These are phyloP conservation scores for Cheirogaleus medius DNA, from an alignment of 2,113 vertebrate genomes.

Conservation along the genomic window DNA sequence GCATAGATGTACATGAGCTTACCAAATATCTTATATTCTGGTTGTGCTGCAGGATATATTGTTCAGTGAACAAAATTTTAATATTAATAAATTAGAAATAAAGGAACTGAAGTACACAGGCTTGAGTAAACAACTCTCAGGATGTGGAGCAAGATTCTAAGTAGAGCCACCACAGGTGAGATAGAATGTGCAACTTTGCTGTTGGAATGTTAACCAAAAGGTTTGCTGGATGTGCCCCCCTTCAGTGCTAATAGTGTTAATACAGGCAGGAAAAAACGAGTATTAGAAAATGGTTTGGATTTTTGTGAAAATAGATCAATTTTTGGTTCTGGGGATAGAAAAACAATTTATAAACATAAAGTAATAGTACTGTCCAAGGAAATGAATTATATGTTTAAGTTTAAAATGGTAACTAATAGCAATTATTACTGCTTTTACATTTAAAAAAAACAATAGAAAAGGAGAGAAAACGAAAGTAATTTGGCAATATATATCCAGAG, in stretches of 20 bases:
- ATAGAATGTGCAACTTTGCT: background rate
- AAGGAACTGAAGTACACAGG: background rate
- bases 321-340: conserved; percentile 1
- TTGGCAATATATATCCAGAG: conserved; percentile 43
- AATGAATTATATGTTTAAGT: background rate
- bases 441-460: background rate
- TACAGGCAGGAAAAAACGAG: background rate
- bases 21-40: conserved; percentile 47
- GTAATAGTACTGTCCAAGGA: conserved; percentile 1
- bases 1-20: conserved; percentile 30
- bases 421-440: background rate
- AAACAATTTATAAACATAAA: conserved; percentile 2
- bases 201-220: background rate
- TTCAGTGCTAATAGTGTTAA: background rate
- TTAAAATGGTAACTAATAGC: conserved; percentile 9
- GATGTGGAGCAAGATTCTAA: background rate
- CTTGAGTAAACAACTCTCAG: background rate
- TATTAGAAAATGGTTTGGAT: background rate
- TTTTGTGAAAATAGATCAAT: background rate
- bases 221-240: background rate
- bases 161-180: background rate
- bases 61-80: conserved; percentile 35
- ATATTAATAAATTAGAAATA: conserved; percentile 18
- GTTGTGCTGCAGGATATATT: conserved; percentile 18
- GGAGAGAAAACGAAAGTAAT: conserved; percentile 20